Percentiles rank a stretch among this genome's conserved stretches.
Conservation (phyloP, 2,113 vertebrate genomes). For the Parotia lawesii region DNA sequence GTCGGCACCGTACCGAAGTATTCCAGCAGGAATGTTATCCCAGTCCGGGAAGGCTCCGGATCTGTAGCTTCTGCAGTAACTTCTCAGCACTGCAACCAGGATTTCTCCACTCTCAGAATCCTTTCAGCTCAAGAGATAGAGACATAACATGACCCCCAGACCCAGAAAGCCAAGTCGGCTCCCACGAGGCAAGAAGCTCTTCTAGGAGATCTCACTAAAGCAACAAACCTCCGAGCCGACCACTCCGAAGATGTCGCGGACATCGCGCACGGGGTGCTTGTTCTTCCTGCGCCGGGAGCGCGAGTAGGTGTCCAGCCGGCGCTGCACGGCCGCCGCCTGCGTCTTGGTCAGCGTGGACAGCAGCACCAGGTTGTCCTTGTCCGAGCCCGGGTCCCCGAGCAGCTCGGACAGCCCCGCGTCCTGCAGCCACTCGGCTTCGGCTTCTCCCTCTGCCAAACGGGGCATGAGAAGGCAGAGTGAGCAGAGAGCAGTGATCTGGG, state of each 20-base stretch:
- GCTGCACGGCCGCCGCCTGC: conserved; percentile 83
- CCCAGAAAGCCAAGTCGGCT: neutral
- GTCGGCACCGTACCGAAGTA: fast-evolving
- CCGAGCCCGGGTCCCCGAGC: conserved; percentile 69
- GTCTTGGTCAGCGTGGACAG: conserved; percentile 87
- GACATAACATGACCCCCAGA: neutral
- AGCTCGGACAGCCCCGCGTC: conserved; percentile 82
- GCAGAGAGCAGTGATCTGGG: neutral
- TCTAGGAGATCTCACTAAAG: neutral
- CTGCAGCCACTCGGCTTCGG: conserved; percentile 86
- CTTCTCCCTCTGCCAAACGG: conserved; percentile 76
- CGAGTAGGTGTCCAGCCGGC: conserved; percentile 79
- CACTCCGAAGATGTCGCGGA: conserved; percentile 80
- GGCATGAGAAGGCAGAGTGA: neutral
- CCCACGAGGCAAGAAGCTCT: neutral
- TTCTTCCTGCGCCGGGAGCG: conserved; percentile 79
- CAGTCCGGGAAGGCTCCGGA: neutral
- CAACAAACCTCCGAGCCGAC: conserved; percentile 59
- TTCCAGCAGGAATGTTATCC: neutral
- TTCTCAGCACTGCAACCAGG: fast-evolving
- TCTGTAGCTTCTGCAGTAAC: neutral
- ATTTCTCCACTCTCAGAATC: neutral
- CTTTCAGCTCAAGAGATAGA: neutral
- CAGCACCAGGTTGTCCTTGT: conserved; percentile 76
- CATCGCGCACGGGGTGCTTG: conserved; percentile 78